A percentile compares a stretch with the other conserved stretches of the same genome.
Conservation (phyloP, 92 coral and sea anemone species). For the Ricordea florida region DNA sequence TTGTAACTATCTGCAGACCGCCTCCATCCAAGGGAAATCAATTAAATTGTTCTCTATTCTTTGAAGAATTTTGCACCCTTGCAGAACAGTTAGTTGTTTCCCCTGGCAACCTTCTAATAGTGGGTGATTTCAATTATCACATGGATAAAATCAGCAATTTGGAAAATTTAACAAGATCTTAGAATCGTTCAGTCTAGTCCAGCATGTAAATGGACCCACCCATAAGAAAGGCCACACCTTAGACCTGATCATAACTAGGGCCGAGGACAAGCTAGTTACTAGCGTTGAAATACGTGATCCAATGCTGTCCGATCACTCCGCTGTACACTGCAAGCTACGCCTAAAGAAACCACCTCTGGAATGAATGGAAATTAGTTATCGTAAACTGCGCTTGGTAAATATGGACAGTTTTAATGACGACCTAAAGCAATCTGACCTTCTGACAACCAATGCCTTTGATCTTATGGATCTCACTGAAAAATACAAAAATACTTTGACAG, state of each 20-base stretch:
- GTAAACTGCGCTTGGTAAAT: conserved; percentile 13
- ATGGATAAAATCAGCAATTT: no score
- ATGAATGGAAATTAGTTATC: conserved; percentile 30
- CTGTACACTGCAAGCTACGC: conserved; percentile 46
- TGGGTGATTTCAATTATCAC: neutral
- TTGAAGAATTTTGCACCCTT: conserved; percentile 13
- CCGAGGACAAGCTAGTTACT: conserved; percentile 35
- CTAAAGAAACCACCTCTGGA: conserved; percentile 47
- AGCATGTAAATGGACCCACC: conserved; percentile 35
- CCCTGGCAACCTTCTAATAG: neutral
- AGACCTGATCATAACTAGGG: conserved; percentile 47
- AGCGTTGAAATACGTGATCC: conserved; percentile 35
- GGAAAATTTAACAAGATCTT: conserved; percentile 19
- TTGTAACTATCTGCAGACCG: conserved; percentile 1
- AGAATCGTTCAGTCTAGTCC: conserved; percentile 10
- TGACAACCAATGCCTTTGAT: no score
- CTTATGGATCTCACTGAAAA: no score
- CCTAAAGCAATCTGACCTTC: neutral
- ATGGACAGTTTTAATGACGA: conserved; percentile 2
- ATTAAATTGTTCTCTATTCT: neutral
- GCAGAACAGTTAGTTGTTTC: neutral
- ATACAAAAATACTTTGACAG: no score
- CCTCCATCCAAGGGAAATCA: neutral
- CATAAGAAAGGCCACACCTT: conserved; percentile 36
- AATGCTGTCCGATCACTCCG: conserved; percentile 55